phyloP scores from a whole-genome alignment of 2,113 vertebrate genomes.

The Callopanchax toddi region DNA sequence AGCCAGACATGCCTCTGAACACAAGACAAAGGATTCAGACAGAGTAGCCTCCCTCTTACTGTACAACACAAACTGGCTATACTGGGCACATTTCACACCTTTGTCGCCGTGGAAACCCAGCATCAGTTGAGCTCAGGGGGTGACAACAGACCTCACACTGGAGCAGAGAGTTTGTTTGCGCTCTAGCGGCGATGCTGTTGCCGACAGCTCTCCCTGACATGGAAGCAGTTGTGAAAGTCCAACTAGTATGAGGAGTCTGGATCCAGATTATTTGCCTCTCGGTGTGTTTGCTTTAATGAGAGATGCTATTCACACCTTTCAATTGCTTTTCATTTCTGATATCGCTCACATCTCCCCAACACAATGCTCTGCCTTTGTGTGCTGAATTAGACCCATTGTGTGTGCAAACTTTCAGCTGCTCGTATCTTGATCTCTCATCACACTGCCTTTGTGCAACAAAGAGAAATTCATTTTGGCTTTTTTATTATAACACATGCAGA shows the following conservation, averaged over 20 bases:
- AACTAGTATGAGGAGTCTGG: conserved; percentile 37
- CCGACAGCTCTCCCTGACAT: conserved; percentile 43
- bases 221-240: conserved; percentile 41
- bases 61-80: conserved; percentile 41
- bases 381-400: conserved; percentile 70
- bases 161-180: conserved; percentile 43
- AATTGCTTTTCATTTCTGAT: conserved; percentile 69
- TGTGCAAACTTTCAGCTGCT: conserved; percentile 58
- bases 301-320: conserved; percentile 72
- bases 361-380: conserved; percentile 59
- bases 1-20: conserved; percentile 30
- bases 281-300: conserved; percentile 60
- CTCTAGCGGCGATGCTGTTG: conserved; percentile 39
- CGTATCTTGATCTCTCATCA: conserved; percentile 59
- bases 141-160: conserved; percentile 40
- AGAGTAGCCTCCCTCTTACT: conserved; percentile 39
- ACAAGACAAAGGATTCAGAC: conserved; percentile 58
- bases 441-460: conserved; percentile 47
- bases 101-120: conserved; percentile 70
- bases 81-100: conserved; percentile 44
- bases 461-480: conserved; percentile 63
- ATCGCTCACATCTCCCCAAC: conserved; percentile 61
- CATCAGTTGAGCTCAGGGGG: conserved; percentile 57
- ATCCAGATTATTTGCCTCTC: conserved; percentile 62
- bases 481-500: conserved; percentile 47